These are phyloP conservation scores for Masnerella sp. DNA, from an alignment of 2,888 invertebrate genomes.

Conservation along the genomic window DNA sequence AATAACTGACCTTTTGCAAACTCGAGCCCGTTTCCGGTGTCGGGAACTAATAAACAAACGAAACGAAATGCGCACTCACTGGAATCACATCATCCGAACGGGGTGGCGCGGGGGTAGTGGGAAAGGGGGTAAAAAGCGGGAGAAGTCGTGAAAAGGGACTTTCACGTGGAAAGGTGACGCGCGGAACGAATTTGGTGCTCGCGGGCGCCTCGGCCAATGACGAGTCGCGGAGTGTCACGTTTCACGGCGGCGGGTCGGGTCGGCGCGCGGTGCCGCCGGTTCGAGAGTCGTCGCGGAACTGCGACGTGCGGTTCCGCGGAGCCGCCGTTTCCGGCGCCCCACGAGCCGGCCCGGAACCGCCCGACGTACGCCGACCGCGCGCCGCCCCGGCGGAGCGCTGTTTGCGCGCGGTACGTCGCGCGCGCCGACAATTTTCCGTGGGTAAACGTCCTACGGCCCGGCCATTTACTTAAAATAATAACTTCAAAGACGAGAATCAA, in stretches of 20 bases:
- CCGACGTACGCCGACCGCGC: conserved; percentile 48
- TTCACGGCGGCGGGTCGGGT: conserved; percentile 51
- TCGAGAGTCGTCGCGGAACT: conserved; percentile 61
- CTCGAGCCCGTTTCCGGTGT: neutral
- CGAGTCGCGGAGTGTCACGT: conserved; percentile 56
- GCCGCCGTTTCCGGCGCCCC: conserved; percentile 57
- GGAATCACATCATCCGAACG: conserved; percentile 44
- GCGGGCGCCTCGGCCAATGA: conserved; percentile 52
- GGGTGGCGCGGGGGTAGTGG: neutral
- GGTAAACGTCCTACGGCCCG: conserved; percentile 27
- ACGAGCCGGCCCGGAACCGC: conserved; percentile 47
- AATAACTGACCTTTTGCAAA: conserved; percentile 12
- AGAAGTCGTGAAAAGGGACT: neutral
- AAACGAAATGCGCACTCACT: conserved; percentile 27
- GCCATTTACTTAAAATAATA: conserved; percentile 10
- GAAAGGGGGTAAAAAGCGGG: neutral
- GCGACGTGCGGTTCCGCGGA: conserved; percentile 56
- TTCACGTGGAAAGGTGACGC: conserved; percentile 8
- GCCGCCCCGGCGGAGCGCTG: conserved; percentile 32
- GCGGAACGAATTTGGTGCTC: conserved; percentile 51
- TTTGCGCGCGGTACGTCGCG: conserved; percentile 35
- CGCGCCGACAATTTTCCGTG: conserved; percentile 18
- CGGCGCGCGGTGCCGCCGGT: conserved; percentile 37
- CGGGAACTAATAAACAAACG: conserved; percentile 18
- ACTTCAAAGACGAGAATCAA: neutral